Percentiles rank a stretch among this genome's conserved stretches.
These are phyloP conservation scores for Setipinna tenuifilis DNA, from an alignment of 2,797 vertebrate species.

Conservation along the genomic window DNA sequence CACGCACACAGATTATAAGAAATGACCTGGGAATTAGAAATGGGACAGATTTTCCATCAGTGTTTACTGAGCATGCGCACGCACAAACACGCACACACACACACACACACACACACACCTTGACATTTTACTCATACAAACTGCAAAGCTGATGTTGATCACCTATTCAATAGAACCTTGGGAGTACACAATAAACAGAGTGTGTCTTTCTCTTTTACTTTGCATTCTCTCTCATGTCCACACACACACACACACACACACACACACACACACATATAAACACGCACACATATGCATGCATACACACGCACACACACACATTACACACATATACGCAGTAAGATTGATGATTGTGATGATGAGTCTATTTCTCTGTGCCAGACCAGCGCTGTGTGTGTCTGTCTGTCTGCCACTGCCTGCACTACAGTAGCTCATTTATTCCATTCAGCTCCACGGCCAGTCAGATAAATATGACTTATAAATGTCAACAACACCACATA, in stretches of 20 bases:
- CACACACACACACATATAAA: no score
- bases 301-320: background rate
- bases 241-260: no score
- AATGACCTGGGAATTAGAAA: background rate
- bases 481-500: background rate
- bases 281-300: background rate
- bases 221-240: no score
- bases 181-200: background rate
- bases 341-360: conserved; percentile 6
- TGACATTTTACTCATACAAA: background rate
- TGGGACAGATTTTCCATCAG: background rate
- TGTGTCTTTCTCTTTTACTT: background rate
- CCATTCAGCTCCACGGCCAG: background rate
- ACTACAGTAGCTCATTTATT: background rate
- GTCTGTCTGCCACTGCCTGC: no score
- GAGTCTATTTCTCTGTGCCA: background rate
- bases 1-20: background rate
- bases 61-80: background rate
- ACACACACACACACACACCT: background rate
- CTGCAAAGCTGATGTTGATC: background rate
- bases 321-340: background rate
- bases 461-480: background rate
- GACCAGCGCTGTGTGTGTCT: background rate
- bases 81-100: background rate
- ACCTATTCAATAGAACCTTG: background rate